These are phyloP conservation scores for Rhogogaster chlorosoma DNA, from an alignment of 2,888 invertebrate genomes.

Conservation along the genomic window DNA sequence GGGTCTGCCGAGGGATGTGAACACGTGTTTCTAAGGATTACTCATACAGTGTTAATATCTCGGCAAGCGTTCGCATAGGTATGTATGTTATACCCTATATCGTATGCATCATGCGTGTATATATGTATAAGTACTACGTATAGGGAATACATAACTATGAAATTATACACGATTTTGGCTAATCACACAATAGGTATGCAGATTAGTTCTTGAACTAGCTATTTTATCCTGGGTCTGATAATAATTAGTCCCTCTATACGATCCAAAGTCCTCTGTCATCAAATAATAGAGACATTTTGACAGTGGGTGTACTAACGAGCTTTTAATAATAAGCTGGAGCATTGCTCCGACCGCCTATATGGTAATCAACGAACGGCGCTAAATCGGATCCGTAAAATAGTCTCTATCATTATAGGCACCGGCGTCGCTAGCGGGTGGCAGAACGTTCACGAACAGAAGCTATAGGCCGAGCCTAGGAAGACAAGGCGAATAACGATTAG, in stretches of 20 bases:
- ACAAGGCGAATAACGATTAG: neutral
- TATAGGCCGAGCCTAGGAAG: neutral
- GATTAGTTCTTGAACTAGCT: neutral
- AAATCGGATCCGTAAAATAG: constrained; percentile 19
- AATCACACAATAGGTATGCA: constrained; percentile 6
- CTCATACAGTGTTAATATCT: neutral
- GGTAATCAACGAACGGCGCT: constrained; percentile 26
- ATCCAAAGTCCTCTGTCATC: neutral
- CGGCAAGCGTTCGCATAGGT: neutral
- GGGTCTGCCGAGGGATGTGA: neutral
- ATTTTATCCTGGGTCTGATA: neutral
- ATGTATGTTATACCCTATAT: too few relatives aligned
- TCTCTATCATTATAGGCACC: neutral
- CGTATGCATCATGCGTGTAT: too few relatives aligned
- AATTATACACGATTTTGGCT: neutral
- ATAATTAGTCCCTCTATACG: neutral
- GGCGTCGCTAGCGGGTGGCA: neutral
- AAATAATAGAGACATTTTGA: constrained; percentile 45
- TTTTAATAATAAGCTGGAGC: constrained; percentile 34
- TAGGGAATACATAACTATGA: neutral
- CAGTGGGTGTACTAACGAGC: constrained; percentile 36
- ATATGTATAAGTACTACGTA: neutral
- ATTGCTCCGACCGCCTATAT: neutral
- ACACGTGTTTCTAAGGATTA: neutral
- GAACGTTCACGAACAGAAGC: neutral